Evolutionary conservation across 2,888 invertebrate species (phyloP).

Genomic region (Macrosiphum euphorbiae): DNA sequence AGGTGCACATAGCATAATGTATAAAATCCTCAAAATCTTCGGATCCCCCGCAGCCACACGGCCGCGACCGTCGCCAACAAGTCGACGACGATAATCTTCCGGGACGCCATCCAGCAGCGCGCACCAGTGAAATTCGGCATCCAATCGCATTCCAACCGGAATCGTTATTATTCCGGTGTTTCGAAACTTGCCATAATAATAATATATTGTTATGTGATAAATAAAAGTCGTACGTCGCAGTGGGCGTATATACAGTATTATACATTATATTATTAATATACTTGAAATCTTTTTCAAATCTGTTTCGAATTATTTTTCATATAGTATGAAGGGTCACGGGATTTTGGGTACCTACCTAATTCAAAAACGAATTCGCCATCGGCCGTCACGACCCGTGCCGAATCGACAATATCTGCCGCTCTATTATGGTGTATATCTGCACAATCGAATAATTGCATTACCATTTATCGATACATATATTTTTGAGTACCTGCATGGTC

Average conservation of each 20-base stretch:
- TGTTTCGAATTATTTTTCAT: not conserved
- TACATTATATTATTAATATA: not conserved
- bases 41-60: not conserved
- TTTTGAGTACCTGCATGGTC: not conserved
- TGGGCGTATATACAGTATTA: no score
- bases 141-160: not conserved
- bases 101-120: not conserved
- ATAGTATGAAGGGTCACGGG: not conserved
- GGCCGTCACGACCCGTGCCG: not conserved
- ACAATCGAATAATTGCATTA: not conserved
- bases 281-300: not conserved
- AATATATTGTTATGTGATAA: not conserved
- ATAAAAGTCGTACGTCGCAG: not conserved
- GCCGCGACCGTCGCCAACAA: not conserved
- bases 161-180: not conserved
- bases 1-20: not conserved
- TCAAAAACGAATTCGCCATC: not conserved
- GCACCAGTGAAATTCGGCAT: not conserved
- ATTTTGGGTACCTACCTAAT: not conserved
- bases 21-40: not conserved
- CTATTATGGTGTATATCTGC: not conserved
- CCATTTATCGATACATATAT: not conserved
- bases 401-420: not conserved
- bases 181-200: not conserved
- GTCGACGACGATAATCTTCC: not conserved